Evolutionary conservation across 2,113 vertebrate species (phyloP), one percentile per base, ranked within the genome.

Genomic region (Aspiorhynchus laticeps): DNA sequence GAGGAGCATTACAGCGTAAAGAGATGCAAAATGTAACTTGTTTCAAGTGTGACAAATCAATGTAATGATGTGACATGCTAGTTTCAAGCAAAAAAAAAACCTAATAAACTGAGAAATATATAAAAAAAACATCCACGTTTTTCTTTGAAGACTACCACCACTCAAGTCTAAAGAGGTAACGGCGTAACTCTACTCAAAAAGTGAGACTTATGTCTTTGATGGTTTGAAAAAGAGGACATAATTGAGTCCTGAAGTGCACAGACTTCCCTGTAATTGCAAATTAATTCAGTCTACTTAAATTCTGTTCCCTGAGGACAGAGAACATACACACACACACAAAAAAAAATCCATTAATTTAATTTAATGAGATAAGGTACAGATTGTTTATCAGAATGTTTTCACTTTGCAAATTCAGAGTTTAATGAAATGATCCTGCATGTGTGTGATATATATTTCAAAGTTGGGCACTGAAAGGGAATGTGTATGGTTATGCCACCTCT

Each of bases 251-350:
- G 48, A 65, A 73, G 65, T 59, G 43, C 83, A 85, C 12, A 61
- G 61, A 21, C 63, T 80, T 61, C 43, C 56, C 85, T 76, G 56
- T 85, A 87, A 87, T 80, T 85, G 75, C 73, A 87, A 88, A 88
- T 88, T 69, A 85, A 88, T 87, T 88, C 83, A 78, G 74, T 85
- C 71, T 15, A 59, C 75, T 80, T 86, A 78, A 73, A 87, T 85
- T 85, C 19, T 12, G 24, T 31, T 67, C 67, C 79, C 83, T 36
- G 38, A 83, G 74, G 85, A 80, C 61, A 75, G 36, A 43, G 65
- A 86, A 84, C 79, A 87, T 43, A 63, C 10, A 69, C 31, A 71
- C 31, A 53, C 41, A 76, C 21, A 28, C 59, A 73, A 65, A 82
- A 56, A 75, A 79, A 33, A 87, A 83, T 79, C 51, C n/a, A 85